A percentile compares a stretch with the other conserved stretches of the same genome.
These are phyloP conservation scores for Phrynocephalus versicolor DNA, from an alignment of 2,113 vertebrate species.

Conservation along the genomic window DNA sequence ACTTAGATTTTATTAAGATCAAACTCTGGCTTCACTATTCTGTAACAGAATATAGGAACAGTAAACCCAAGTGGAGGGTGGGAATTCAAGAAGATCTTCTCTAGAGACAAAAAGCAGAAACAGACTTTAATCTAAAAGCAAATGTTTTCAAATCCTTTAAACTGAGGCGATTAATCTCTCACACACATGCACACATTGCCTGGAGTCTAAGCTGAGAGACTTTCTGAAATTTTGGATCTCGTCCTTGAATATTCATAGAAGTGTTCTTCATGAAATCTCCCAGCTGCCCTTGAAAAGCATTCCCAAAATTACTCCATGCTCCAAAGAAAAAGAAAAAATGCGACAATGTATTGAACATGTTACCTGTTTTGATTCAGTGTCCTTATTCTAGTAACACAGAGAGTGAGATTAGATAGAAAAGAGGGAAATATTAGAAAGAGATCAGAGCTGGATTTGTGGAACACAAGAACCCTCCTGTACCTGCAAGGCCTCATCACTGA, in stretches of 20 bases:
- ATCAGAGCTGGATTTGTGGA: constrained; percentile 69
- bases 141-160: not conserved
- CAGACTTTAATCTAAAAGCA: not conserved
- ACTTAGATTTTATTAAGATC: constrained; percentile 6
- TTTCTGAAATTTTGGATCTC: constrained; percentile 49
- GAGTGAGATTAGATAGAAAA: constrained; percentile 14
- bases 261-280: constrained; percentile 42
- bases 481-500: no score
- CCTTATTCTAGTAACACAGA: constrained; percentile 20
- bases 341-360: not conserved
- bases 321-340: no score
- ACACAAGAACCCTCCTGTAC: constrained; percentile 75
- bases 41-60: constrained; percentile 3
- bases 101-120: constrained; percentile 7
- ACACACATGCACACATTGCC: not conserved
- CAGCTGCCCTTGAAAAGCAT: constrained; percentile 1
- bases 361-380: not conserved
- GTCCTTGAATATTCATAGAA: constrained; percentile 57
- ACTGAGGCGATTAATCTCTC: constrained; percentile 22
- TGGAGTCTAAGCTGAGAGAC: constrained; percentile 38
- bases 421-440: constrained; percentile 63
- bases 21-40: not conserved
- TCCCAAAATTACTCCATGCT: no score
- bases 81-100: not conserved
- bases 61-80: not conserved